phyloP scores from a whole-genome alignment of 1,140 invertebrate genomes.

The Sycophaga agraensis region DNA sequence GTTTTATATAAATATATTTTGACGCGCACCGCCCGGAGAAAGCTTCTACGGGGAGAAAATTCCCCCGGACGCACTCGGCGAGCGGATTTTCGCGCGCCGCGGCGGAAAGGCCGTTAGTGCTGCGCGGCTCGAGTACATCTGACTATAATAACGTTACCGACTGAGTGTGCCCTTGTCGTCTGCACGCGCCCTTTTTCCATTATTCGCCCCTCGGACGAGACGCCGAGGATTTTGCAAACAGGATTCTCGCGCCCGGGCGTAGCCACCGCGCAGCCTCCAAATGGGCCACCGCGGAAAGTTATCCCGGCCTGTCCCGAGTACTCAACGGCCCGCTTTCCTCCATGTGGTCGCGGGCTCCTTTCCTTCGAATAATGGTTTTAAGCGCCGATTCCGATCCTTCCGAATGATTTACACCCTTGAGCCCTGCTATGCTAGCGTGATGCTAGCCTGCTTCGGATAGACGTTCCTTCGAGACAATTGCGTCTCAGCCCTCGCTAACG shows the following conservation, averaged over 20 bases:
- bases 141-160: conserved; percentile 20
- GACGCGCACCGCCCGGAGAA: too few species aligned
- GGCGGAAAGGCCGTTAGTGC: conserved; percentile 14
- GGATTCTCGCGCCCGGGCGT: conserved; percentile 17
- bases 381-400: too few species aligned
- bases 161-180: not conserved
- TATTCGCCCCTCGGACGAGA: conserved; percentile 16
- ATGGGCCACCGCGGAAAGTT: not conserved
- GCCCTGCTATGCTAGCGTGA: too few species aligned
- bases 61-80: not conserved
- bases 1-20: conserved; percentile 13
- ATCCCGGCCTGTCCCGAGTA: not conserved
- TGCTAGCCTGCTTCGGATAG: too few species aligned
- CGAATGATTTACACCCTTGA: too few species aligned
- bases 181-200: conserved; percentile 13
- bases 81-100: not conserved
- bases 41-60: conserved; percentile 4
- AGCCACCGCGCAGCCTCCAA: too few species aligned
- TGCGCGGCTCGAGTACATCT: not conserved
- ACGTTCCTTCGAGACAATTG: too few species aligned
- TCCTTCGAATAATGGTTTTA: too few species aligned
- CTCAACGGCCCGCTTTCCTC: too few species aligned
- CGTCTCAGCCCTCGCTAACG: too few species aligned
- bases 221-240: conserved; percentile 23
- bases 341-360: too few species aligned